Percentiles rank a stretch among this genome's conserved stretches.
These are phyloP conservation scores for Nasonia oneida DNA, from an alignment of 2,888 invertebrate species.

Conservation along the genomic window DNA sequence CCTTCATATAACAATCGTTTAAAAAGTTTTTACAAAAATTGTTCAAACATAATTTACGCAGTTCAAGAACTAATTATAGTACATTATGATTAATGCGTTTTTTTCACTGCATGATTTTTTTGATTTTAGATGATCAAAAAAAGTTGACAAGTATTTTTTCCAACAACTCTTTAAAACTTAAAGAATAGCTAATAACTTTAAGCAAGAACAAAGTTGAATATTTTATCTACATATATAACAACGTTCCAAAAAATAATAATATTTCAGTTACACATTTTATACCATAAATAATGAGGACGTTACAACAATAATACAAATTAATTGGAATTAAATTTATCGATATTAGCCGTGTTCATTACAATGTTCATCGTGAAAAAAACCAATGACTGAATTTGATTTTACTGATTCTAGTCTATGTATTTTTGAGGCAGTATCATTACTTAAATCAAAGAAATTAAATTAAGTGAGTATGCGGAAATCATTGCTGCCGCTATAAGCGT, in stretches of 20 bases:
- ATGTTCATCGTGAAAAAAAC: background rate
- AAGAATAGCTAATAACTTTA: background rate
- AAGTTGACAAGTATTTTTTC: background rate
- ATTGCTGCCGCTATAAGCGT: background rate
- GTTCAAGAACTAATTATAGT: background rate
- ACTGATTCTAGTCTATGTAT: constrained; percentile 47
- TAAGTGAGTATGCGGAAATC: background rate
- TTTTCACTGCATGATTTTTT: no score
- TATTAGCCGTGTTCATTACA: constrained; percentile 16
- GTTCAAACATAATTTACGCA: background rate
- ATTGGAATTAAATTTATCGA: constrained; percentile 21
- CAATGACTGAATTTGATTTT: constrained; percentile 51
- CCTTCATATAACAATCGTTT: background rate
- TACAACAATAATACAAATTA: background rate
- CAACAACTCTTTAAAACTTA: background rate
- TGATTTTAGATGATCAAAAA: background rate
- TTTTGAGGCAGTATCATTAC: constrained; percentile 31
- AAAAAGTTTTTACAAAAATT: background rate
- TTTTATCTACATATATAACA: constrained; percentile 32
- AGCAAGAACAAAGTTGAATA: constrained; percentile 13
- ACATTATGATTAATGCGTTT: background rate
- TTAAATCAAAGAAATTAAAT: background rate
- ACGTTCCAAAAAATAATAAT: constrained; percentile 1
- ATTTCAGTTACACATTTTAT: constrained; percentile 45
- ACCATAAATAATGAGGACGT: constrained; percentile 28